phyloP scores from a whole-genome alignment of 2,888 invertebrate genomes.

The Tryphoninae sp. region DNA sequence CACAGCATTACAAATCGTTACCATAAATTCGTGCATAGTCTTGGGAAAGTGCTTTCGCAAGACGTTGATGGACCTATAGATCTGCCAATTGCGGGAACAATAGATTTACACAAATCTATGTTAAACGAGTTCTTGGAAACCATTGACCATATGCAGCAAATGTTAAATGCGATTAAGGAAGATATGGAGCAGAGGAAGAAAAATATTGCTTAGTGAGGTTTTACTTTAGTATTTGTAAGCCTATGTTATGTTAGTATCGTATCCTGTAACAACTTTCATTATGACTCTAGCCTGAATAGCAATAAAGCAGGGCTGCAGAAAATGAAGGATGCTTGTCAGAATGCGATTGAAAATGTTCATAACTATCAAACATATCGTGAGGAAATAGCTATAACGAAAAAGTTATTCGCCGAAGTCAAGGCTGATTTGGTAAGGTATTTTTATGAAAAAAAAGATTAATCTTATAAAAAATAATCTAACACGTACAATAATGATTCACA shows the following conservation, averaged over 20 bases:
- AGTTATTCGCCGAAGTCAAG: conserved; percentile 69
- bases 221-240: neutral
- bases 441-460: neutral
- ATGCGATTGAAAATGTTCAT: conserved; percentile 59
- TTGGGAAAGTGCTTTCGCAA: conserved; percentile 62
- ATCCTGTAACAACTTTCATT: conserved; percentile 1
- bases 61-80: conserved; percentile 64
- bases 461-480: neutral
- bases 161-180: conserved; percentile 52
- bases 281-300: conserved; percentile 70
- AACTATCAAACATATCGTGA: conserved; percentile 62
- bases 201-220: conserved; percentile 71
- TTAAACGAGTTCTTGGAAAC: conserved; percentile 68
- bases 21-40: conserved; percentile 59
- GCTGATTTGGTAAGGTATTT: conserved; percentile 72
- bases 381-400: conserved; percentile 65
- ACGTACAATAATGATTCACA: conserved; percentile 58
- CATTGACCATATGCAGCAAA: conserved; percentile 53
- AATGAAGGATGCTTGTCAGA: conserved; percentile 71
- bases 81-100: conserved; percentile 70
- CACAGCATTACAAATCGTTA: conserved; percentile 68
- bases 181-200: conserved; percentile 64
- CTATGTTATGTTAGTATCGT: neutral
- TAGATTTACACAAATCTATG: conserved; percentile 67
- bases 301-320: conserved; percentile 70